A percentile compares a stretch with the other conserved stretches of the same genome.
Evolutionary conservation across 2,113 vertebrate genomes (phyloP).

Genomic region (Anthoscopus minutus): DNA sequence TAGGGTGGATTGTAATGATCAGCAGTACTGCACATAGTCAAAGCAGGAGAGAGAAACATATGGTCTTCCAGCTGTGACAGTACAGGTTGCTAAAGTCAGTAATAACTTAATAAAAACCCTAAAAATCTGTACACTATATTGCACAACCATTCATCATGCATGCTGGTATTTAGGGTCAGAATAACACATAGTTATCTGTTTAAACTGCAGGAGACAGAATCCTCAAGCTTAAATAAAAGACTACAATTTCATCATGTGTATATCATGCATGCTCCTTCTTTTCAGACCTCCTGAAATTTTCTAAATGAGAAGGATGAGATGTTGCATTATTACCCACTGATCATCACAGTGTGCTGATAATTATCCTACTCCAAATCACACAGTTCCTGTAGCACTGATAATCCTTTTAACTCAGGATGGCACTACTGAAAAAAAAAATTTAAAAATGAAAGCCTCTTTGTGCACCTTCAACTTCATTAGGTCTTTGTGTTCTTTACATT

Average conservation of each 20-base stretch:
- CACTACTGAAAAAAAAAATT: background rate
- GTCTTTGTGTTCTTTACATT: background rate
- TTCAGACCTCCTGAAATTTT: background rate
- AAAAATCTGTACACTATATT: background rate
- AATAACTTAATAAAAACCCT: background rate
- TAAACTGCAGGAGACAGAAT: background rate
- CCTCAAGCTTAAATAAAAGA: background rate
- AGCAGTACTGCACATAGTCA: background rate
- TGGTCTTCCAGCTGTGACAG: background rate
- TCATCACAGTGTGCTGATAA: background rate
- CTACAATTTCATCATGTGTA: rapidly evolving
- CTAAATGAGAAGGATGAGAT: background rate
- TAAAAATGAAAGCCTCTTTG: background rate
- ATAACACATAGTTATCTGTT: background rate
- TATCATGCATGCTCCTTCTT: background rate
- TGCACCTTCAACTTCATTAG: background rate
- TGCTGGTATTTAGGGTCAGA: background rate
- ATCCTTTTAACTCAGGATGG: background rate
- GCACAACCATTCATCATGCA: background rate
- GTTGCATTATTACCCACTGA: background rate
- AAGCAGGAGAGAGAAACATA: background rate
- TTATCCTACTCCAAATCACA: background rate
- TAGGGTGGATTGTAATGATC: rapidly evolving
- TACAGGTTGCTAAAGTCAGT: background rate
- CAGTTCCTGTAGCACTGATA: background rate